These are phyloP conservation scores for Parazoanthus atlanticus DNA, from an alignment of 92 coral and sea anemone species.

Conservation along the genomic window DNA sequence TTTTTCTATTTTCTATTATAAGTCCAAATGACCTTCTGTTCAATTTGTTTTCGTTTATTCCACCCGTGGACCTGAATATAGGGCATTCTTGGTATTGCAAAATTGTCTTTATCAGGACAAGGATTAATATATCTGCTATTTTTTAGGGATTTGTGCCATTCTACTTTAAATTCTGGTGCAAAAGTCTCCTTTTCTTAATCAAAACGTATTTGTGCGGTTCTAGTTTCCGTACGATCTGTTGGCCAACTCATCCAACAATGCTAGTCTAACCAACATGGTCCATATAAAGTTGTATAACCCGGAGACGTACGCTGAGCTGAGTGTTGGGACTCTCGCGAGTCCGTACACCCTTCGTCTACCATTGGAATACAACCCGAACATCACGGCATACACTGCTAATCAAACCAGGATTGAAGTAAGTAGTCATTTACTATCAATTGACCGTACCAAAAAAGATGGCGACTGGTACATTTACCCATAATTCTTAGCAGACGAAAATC, in stretches of 20 bases:
- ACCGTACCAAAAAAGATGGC: no score
- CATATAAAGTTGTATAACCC: constrained; percentile 80
- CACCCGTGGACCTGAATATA: no score
- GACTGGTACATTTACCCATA: no score
- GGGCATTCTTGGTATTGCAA: no score
- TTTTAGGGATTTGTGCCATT: no score
- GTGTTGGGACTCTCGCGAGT: constrained; percentile 48
- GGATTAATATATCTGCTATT: no score
- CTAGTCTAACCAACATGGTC: constrained; percentile 70
- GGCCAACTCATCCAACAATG: constrained; percentile 39
- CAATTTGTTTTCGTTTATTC: no score
- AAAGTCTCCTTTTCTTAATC: background rate
- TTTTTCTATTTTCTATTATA: no score
- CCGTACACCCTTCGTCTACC: constrained; percentile 72
- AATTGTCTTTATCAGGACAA: no score
- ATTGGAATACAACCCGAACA: constrained; percentile 47
- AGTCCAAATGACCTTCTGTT: no score
- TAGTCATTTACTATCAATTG: background rate
- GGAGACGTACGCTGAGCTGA: constrained; percentile 61
- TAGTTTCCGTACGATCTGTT: constrained; percentile 71
- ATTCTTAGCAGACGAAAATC: no score
- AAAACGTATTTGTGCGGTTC: background rate
- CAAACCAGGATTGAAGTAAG: constrained; percentile 48
- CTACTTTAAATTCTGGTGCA: background rate
- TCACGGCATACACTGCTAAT: constrained; percentile 36